Percentiles rank a stretch among this genome's conserved stretches.
These are phyloP conservation scores for Anser cygnoides DNA, from an alignment of 2,113 vertebrate species.

Conservation along the genomic window DNA sequence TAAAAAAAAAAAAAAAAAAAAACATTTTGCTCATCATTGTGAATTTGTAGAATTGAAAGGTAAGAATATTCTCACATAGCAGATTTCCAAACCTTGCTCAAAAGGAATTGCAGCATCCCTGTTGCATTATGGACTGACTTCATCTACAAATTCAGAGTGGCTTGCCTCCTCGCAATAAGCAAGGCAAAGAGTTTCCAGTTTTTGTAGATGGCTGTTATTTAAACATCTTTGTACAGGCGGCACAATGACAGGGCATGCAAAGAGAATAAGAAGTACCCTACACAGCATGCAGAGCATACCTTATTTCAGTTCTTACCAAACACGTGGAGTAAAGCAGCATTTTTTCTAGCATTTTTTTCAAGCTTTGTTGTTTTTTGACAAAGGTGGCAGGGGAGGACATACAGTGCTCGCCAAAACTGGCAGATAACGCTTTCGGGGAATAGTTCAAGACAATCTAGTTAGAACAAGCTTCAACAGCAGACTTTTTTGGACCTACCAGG, in stretches of 20 bases:
- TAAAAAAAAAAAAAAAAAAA: neutral
- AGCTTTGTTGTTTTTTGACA: neutral
- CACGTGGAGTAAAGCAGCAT: fast-evolving
- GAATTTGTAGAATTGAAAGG: neutral
- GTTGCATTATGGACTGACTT: neutral
- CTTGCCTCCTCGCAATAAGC: neutral
- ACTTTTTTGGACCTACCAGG: neutral
- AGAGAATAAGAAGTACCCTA: neutral
- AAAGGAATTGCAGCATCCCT: neutral
- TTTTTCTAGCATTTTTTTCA: neutral
- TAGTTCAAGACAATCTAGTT: neutral
- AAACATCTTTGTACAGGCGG: neutral
- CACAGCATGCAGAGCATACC: fast-evolving
- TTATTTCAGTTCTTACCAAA: neutral
- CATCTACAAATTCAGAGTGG: neutral
- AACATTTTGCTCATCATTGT: neutral
- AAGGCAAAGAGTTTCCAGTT: neutral
- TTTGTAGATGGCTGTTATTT: neutral
- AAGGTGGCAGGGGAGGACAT: neutral
- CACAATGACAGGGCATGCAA: neutral
- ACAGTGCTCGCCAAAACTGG: neutral
- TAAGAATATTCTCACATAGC: neutral
- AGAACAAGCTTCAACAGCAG: neutral
- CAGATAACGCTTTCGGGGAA: neutral
- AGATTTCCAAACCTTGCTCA: neutral